Conservation (phyloP, 2,797 vertebrate genomes). For the Mus minutoides region DNA sequence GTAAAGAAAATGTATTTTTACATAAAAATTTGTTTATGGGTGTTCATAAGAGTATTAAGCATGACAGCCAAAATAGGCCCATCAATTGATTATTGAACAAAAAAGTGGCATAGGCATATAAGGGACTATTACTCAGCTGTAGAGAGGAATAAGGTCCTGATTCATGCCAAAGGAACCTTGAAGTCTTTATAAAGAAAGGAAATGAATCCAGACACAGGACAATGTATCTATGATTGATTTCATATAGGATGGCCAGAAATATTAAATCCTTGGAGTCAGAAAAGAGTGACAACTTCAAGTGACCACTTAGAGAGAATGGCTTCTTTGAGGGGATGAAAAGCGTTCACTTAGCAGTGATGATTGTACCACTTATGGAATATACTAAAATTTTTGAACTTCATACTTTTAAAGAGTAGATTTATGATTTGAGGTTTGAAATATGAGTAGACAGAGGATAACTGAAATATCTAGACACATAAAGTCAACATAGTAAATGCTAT, state of each 20-base stretch:
- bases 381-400: not conserved
- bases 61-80: not conserved
- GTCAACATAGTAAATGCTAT: not conserved
- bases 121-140: not conserved
- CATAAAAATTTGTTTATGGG: not conserved
- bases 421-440: not conserved
- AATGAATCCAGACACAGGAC: not conserved
- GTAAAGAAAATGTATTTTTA: not conserved
- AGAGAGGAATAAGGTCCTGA: not conserved
- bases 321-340: not conserved
- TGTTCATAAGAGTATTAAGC: not conserved
- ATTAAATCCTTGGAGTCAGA: not conserved
- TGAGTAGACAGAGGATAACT: not conserved
- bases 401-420: not conserved
- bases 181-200: not conserved
- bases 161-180: not conserved
- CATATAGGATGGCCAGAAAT: not conserved
- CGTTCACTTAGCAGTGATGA: not conserved
- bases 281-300: not conserved
- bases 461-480: not conserved
- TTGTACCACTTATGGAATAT: not conserved
- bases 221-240: not conserved
- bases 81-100: not conserved
- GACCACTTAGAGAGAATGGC: not conserved
- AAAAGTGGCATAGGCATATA: not conserved